These are phyloP conservation scores for Vulpes lagopus DNA, from an alignment of 2,113 vertebrate species.

Conservation along the genomic window DNA sequence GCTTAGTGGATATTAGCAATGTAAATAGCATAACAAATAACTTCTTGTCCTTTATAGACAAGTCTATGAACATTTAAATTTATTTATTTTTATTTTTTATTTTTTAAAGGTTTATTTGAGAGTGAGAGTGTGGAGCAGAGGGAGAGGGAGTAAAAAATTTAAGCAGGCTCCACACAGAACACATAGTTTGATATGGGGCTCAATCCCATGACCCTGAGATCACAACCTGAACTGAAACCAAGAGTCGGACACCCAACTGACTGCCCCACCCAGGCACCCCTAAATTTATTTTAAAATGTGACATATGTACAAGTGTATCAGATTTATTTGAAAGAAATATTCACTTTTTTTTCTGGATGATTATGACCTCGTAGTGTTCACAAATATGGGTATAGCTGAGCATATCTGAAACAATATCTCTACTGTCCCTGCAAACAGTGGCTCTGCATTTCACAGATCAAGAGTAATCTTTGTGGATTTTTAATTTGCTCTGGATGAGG, in stretches of 20 bases:
- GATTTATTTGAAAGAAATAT: constrained; percentile 50
- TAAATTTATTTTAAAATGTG: constrained; percentile 40
- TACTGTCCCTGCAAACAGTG: background rate
- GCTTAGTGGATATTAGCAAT: background rate
- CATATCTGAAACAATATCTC: background rate
- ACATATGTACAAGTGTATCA: background rate
- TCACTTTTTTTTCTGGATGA: background rate
- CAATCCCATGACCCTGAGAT: background rate
- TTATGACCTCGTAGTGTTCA: constrained; percentile 13
- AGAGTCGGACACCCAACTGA: background rate
- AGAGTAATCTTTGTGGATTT: background rate
- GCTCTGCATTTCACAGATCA: background rate
- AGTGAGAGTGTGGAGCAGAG: background rate
- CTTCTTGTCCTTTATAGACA: background rate
- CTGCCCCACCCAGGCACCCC: background rate
- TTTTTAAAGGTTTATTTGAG: background rate
- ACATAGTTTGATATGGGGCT: background rate
- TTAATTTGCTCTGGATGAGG: constrained; percentile 47
- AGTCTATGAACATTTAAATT: constrained; percentile 15
- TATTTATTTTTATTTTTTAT: background rate
- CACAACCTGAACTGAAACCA: background rate
- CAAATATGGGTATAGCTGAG: background rate
- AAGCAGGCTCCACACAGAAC: background rate
- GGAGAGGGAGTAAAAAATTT: background rate
- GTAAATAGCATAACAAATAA: constrained; percentile 24